phyloP scores from a whole-genome alignment of 1,140 invertebrate species.

The Lithobius niger region DNA sequence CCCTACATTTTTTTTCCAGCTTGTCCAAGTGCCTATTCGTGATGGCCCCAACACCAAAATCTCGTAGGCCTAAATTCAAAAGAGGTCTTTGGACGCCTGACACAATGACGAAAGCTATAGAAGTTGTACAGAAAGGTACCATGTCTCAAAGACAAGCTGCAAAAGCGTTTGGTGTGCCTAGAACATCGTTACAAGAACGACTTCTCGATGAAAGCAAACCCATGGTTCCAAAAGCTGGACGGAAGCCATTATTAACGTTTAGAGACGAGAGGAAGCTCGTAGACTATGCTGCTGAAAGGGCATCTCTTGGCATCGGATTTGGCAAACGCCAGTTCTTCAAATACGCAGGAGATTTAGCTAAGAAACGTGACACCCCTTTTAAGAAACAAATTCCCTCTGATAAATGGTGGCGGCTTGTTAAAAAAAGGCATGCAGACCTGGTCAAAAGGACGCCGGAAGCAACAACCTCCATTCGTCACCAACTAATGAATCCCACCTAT shows the following conservation, averaged over 20 bases:
- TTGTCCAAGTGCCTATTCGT: too few relatives aligned
- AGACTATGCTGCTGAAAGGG: neutral
- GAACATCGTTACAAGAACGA: too few relatives aligned
- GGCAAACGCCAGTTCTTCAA: neutral
- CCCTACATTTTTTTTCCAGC: too few relatives aligned
- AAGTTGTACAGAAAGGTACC: too few relatives aligned
- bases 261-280: constrained; percentile 4
- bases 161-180: too few relatives aligned
- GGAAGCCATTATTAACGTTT: neutral
- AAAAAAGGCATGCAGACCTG: constrained; percentile 1
- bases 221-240: neutral
- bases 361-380: neutral
- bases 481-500: neutral
- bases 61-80: too few relatives aligned
- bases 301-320: neutral
- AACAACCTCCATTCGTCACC: neutral
- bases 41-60: too few relatives aligned
- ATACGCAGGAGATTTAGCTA: constrained; percentile 1
- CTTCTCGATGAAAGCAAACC: too few relatives aligned
- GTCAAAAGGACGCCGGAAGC: neutral
- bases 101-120: too few relatives aligned
- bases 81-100: too few relatives aligned
- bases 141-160: too few relatives aligned
- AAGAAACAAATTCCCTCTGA: neutral
- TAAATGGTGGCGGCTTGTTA: constrained; percentile 1